Evolutionary conservation across 1,140 invertebrate species (phyloP).

Genomic region (Pseudomyrmex pallidus): DNA sequence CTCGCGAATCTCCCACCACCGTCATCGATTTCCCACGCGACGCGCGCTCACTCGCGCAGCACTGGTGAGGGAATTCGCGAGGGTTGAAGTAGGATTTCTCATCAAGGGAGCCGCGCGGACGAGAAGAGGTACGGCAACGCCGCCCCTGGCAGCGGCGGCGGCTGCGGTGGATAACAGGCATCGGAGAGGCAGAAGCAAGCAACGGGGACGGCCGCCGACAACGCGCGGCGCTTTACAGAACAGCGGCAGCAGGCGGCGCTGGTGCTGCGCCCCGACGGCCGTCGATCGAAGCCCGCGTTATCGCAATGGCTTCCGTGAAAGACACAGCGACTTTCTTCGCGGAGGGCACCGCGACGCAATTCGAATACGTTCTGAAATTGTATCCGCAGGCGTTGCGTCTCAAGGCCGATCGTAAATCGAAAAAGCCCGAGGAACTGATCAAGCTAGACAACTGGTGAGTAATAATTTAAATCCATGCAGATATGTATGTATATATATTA

Average conservation of each 20-base stretch:
- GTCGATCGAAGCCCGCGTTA: constrained; percentile 83
- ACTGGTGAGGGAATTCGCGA: constrained; percentile 53
- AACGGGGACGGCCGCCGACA: constrained; percentile 29
- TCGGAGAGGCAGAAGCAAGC: constrained; percentile 18
- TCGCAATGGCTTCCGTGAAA: constrained; percentile 93
- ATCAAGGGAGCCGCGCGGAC: not conserved
- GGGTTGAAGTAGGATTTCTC: constrained; percentile 51
- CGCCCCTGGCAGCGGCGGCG: constrained; percentile 30
- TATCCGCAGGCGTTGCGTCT: constrained; percentile 94
- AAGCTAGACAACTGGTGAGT: constrained; percentile 97
- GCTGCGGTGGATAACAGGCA: not conserved
- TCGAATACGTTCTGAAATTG: constrained; percentile 94
- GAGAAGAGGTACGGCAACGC: constrained; percentile 41
- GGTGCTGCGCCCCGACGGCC: constrained; percentile 78
- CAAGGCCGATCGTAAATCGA: constrained; percentile 94
- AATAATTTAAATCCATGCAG: not conserved
- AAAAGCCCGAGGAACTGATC: constrained; percentile 96
- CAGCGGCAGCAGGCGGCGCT: constrained; percentile 64
- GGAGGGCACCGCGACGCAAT: constrained; percentile 93
- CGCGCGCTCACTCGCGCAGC: constrained; percentile 53
- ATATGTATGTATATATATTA: not conserved
- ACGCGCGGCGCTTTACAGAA: constrained; percentile 26
- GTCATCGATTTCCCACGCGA: constrained; percentile 62
- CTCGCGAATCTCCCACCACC: constrained; percentile 45
- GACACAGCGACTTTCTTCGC: constrained; percentile 96